Evolutionary conservation across 2,888 invertebrate species (phyloP).

Genomic region (Hemithea aestivaria): DNA sequence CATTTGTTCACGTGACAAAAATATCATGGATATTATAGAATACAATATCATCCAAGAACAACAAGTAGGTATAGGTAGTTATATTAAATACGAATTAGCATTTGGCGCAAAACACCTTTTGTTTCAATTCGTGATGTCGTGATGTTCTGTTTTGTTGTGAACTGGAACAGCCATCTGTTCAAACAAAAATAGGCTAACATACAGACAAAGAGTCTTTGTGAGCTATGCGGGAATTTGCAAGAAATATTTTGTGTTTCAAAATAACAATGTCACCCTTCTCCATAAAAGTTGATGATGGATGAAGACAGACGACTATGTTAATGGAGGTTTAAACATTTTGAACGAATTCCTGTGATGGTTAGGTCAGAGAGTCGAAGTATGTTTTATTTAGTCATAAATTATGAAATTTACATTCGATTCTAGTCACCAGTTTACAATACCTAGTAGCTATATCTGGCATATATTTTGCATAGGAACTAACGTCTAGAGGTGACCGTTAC

Average conservation of each 20-base stretch:
- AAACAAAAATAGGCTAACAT: conserved; percentile 4
- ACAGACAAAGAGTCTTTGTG: conserved; percentile 5
- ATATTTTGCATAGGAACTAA: too few relatives aligned
- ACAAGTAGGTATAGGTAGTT: too few relatives aligned
- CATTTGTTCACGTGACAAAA: too few relatives aligned
- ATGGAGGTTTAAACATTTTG: conserved; percentile 8
- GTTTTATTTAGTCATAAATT: too few relatives aligned
- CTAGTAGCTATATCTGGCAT: too few relatives aligned
- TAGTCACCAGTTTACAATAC: too few relatives aligned
- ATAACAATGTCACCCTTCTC: conserved; percentile 6
- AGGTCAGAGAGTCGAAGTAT: too few relatives aligned
- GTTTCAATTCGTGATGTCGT: conserved; percentile 9
- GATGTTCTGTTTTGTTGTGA: conserved; percentile 3
- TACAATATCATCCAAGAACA: too few relatives aligned
- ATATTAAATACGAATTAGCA: conserved; percentile 1
- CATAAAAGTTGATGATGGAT: conserved; percentile 14
- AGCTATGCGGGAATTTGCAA: conserved; percentile 8
- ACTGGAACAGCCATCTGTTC: conserved; percentile 12
- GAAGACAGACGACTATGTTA: conserved; percentile 11
- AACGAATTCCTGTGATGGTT: too few relatives aligned
- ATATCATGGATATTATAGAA: too few relatives aligned
- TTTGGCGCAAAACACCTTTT: conserved; percentile 13
- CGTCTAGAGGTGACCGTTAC: too few relatives aligned
- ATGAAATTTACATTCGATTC: too few relatives aligned
- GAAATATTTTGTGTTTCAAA: conserved; percentile 2